phyloP scores from a whole-genome alignment of 2,113 vertebrate species.

The Herpetotheres cachinnans region DNA sequence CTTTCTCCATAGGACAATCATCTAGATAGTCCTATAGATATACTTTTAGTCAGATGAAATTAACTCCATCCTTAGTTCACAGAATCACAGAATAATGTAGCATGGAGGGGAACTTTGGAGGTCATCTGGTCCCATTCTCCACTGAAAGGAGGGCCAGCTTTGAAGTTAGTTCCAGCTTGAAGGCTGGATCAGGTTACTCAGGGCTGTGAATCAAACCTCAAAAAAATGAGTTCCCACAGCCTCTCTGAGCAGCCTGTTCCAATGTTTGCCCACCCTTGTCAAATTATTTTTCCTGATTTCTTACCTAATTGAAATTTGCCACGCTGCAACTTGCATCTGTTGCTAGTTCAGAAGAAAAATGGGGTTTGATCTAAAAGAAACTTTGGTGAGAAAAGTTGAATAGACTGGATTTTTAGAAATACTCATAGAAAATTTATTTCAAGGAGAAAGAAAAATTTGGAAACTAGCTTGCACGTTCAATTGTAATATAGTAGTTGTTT shows the following conservation, averaged over 20 bases:
- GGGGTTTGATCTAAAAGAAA: not conserved
- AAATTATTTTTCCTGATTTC: not conserved
- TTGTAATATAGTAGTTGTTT: not conserved
- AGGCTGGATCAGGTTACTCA: not conserved
- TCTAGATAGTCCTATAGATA: not conserved
- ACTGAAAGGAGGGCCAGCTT: not conserved
- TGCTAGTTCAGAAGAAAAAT: not conserved
- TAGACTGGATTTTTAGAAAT: not conserved
- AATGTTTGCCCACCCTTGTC: not conserved
- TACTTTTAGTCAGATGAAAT: not conserved
- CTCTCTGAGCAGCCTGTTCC: not conserved
- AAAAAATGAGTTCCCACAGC: not conserved
- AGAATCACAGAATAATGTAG: not conserved
- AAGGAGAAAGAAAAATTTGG: not conserved
- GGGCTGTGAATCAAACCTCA: not conserved
- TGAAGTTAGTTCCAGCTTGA: not conserved
- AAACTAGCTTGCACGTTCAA: not conserved
- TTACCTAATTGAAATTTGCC: not conserved
- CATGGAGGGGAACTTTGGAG: not conserved
- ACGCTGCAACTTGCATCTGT: not conserved
- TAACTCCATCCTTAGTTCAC: not conserved
- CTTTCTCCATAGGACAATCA: not conserved
- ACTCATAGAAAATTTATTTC: not conserved
- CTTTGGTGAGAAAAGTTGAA: not conserved
- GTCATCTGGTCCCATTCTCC: not conserved